These are phyloP conservation scores for Drosophila macrospina DNA, from an alignment of 2,888 invertebrate genomes.

Conservation along the genomic window DNA sequence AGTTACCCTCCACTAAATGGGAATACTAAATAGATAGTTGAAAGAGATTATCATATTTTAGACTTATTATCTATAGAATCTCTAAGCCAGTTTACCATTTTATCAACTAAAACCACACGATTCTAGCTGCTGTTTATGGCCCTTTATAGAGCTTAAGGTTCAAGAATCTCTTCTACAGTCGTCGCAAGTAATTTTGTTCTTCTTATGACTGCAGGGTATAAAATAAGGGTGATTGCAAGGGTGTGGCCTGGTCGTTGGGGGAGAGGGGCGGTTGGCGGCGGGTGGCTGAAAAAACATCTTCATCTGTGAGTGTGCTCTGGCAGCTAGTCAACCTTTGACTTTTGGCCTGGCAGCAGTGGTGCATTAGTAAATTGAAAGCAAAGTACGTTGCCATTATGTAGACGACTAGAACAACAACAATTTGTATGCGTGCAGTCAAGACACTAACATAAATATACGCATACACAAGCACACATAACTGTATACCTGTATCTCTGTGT, in stretches of 20 bases:
- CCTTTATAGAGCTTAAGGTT: background rate
- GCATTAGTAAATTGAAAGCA: conserved; percentile 80
- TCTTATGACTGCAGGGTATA: conserved; percentile 19
- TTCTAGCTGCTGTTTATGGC: background rate
- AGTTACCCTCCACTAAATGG: conserved; percentile 5
- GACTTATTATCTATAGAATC: no score
- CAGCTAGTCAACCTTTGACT: conserved; percentile 68
- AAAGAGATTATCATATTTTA: no score
- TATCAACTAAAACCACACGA: background rate
- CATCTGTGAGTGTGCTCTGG: conserved; percentile 43
- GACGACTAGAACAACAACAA: conserved; percentile 44
- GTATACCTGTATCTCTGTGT: background rate
- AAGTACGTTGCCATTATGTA: conserved; percentile 58
- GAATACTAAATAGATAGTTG: no score
- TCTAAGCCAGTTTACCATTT: no score
- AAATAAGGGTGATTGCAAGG: background rate
- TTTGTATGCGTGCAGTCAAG: conserved; percentile 57
- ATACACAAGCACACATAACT: conserved; percentile 26
- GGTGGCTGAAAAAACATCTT: conserved; percentile 45
- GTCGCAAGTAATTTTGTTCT: background rate
- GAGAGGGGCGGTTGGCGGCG: no score
- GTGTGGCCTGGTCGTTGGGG: no score
- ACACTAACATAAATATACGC: conserved; percentile 60
- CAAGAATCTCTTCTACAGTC: background rate
- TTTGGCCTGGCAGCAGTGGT: conserved; percentile 53